Evolutionary conservation across 2,888 invertebrate genomes (phyloP).

Genomic region (Cosmopolites sordidus): DNA sequence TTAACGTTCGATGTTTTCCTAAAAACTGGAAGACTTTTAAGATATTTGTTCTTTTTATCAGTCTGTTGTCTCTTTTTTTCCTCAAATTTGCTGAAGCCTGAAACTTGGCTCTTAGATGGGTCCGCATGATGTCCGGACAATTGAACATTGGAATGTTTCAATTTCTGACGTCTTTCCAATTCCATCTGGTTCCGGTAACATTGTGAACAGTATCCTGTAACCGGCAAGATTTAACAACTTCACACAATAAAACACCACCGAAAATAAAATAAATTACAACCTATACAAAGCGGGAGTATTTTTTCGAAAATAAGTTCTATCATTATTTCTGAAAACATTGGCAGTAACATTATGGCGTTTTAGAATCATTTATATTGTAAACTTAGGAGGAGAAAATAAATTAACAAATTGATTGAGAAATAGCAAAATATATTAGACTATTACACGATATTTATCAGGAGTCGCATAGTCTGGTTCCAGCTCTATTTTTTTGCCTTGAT

Average conservation of each 20-base stretch:
- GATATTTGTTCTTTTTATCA: slow-evolving; percentile 65
- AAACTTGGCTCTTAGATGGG: slow-evolving; percentile 39
- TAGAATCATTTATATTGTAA: background rate
- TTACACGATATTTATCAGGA: slow-evolving; percentile 6
- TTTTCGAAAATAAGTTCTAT: background rate
- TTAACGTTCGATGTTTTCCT: slow-evolving; percentile 62
- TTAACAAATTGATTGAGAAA: background rate
- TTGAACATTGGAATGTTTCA: slow-evolving; percentile 5
- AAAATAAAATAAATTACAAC: background rate
- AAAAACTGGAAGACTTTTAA: slow-evolving; percentile 65
- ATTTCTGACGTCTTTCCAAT: slow-evolving; percentile 55
- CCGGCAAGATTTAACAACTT: background rate
- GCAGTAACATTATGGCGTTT: background rate
- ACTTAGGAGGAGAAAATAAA: background rate
- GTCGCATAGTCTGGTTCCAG: background rate
- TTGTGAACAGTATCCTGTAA: slow-evolving; percentile 83
- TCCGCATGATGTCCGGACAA: slow-evolving; percentile 14
- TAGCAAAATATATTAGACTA: background rate
- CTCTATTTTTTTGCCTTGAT: background rate
- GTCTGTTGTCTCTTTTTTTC: slow-evolving; percentile 76
- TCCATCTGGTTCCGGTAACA: slow-evolving; percentile 83
- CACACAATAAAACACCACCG: too few relatives aligned
- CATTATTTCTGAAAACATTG: background rate
- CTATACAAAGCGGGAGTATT: background rate
- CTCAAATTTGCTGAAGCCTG: slow-evolving; percentile 76